These are phyloP conservation scores for Eumaeus atala DNA, from an alignment of 1,140 invertebrate genomes.

Conservation along the genomic window DNA sequence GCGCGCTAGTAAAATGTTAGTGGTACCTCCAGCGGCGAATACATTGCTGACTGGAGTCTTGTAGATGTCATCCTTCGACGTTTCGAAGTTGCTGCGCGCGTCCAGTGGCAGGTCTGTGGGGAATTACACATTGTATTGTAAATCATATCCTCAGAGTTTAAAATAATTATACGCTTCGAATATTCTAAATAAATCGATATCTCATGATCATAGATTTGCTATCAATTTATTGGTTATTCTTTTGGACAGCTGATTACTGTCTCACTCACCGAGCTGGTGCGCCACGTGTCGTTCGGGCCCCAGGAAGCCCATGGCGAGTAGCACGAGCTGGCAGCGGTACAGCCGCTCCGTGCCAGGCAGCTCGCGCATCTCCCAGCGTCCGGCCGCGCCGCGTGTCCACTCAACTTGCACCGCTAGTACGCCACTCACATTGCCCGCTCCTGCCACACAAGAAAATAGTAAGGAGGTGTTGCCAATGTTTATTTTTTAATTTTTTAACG, in stretches of 20 bases:
- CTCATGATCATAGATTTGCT: too few species aligned
- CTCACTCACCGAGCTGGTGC: constrained; percentile 76
- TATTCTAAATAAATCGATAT: too few species aligned
- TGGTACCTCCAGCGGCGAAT: constrained; percentile 95
- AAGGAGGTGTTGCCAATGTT: too few species aligned
- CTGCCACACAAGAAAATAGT: constrained; percentile 26
- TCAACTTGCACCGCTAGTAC: constrained; percentile 93
- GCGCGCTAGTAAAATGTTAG: too few species aligned
- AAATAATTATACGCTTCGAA: too few species aligned
- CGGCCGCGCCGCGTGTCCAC: constrained; percentile 94
- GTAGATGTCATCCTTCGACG: constrained; percentile 78
- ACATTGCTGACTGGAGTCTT: constrained; percentile 88
- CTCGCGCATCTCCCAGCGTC: constrained; percentile 96
- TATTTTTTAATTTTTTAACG: too few species aligned
- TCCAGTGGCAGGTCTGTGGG: constrained; percentile 83
- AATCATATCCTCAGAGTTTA: too few species aligned
- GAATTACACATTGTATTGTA: constrained; percentile 1
- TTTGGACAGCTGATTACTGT: too few species aligned
- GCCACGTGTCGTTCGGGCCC: constrained; percentile 94
- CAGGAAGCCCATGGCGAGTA: constrained; percentile 99
- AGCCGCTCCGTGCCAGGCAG: constrained; percentile 87
- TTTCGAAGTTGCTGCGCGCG: constrained; percentile 94
- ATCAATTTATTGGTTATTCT: too few species aligned
- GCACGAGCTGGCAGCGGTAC: constrained; percentile 92
- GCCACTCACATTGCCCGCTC: constrained; percentile 87